Evolutionary conservation across 1,140 invertebrate species (phyloP).

Genomic region (Zaprionus lachaisei): DNA sequence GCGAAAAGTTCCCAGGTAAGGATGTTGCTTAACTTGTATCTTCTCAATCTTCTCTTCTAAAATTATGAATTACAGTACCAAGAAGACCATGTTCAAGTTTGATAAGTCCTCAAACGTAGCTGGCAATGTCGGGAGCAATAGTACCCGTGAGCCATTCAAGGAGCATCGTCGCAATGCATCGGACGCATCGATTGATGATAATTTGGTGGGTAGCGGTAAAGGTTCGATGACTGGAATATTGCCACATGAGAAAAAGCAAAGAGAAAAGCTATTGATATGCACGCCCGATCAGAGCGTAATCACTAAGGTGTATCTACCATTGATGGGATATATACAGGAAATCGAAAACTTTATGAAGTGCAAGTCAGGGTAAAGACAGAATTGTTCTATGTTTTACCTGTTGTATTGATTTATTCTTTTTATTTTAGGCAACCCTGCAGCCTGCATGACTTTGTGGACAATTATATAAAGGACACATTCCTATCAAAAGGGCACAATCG

Average conservation of each 20-base stretch:
- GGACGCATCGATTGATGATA: constrained; percentile 80
- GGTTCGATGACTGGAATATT: constrained; percentile 59
- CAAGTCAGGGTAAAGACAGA: constrained; percentile 86
- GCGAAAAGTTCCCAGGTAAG: constrained; percentile 87
- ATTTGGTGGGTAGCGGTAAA: constrained; percentile 64
- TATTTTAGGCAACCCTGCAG: constrained; percentile 86
- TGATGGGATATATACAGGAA: constrained; percentile 91
- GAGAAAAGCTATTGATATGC: constrained; percentile 88
- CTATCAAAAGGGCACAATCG: constrained; percentile 86
- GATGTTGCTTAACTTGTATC: no score
- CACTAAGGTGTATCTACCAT: constrained; percentile 90
- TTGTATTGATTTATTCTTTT: neutral
- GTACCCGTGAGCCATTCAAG: constrained; percentile 86
- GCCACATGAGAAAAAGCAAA: constrained; percentile 71
- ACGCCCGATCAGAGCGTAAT: constrained; percentile 91
- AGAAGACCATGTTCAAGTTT: constrained; percentile 89
- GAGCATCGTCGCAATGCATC: constrained; percentile 85
- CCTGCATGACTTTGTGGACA: constrained; percentile 90
- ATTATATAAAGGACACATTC: constrained; percentile 91
- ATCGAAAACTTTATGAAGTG: constrained; percentile 89
- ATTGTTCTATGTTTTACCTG: neutral
- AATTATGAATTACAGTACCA: constrained; percentile 54
- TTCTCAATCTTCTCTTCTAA: neutral
- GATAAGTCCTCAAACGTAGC: constrained; percentile 91
- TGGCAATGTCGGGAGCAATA: constrained; percentile 83